Evolutionary conservation across 23 tunicate genomes (phyloP).

Genomic region (Halocynthia roretzi): DNA sequence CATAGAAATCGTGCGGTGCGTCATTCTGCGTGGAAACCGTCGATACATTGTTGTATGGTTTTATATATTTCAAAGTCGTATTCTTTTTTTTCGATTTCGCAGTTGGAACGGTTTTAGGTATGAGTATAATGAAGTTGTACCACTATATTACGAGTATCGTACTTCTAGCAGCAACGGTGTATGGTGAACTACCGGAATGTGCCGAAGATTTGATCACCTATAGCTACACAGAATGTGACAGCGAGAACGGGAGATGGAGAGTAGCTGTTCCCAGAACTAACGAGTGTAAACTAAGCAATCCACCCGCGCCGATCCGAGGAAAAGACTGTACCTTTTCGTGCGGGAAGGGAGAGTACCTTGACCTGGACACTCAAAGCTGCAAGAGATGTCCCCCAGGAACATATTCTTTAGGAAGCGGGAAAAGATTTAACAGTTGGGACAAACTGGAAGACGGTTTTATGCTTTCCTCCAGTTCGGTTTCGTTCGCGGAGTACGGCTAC

Average conservation of each 20-base stretch:
- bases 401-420: slow-evolving; percentile 78
- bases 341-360: slow-evolving; percentile 38
- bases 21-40: no score
- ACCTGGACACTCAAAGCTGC: slow-evolving; percentile 44
- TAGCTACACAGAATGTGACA: slow-evolving; percentile 74
- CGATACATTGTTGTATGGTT: no score
- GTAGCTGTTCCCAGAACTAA: slow-evolving; percentile 57
- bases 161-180: not conserved
- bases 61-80: no score
- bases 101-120: no score
- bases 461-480: slow-evolving; percentile 33
- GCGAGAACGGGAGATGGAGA: slow-evolving; percentile 44
- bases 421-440: slow-evolving; percentile 71
- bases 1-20: no score
- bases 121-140: no score
- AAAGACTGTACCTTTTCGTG: slow-evolving; percentile 54
- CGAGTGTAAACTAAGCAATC: slow-evolving; percentile 42
- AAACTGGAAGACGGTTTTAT: slow-evolving; percentile 63
- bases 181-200: not conserved
- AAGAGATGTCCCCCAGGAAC: slow-evolving; percentile 68
- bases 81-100: no score
- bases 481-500: slow-evolving; percentile 71
- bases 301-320: slow-evolving; percentile 48
- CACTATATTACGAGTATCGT: no score
- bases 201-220: slow-evolving; percentile 32